These are phyloP conservation scores for Salvelinus sp. DNA, from an alignment of 2,113 vertebrate species.

Conservation along the genomic window DNA sequence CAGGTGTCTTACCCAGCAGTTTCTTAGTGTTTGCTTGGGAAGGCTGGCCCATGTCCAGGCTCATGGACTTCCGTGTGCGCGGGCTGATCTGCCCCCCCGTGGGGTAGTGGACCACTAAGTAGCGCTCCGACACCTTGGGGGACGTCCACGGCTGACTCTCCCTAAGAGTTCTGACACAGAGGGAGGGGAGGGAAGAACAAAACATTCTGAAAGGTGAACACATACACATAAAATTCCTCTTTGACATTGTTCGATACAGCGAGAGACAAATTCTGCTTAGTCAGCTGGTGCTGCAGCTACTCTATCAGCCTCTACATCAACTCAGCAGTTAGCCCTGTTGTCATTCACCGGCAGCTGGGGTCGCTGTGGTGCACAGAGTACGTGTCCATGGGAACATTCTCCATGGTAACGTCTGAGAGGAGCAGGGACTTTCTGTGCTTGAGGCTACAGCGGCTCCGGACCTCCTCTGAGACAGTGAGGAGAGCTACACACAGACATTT, in stretches of 20 bases:
- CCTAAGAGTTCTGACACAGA: constrained; percentile 76
- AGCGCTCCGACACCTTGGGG: constrained; percentile 84
- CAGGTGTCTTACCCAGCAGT: constrained; percentile 76
- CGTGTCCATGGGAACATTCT: constrained; percentile 86
- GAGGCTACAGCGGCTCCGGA: constrained; percentile 87
- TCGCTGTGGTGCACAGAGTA: constrained; percentile 81
- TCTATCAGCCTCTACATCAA: not conserved
- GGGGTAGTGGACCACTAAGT: constrained; percentile 83
- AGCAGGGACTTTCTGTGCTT: constrained; percentile 88
- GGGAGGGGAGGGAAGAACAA: constrained; percentile 14
- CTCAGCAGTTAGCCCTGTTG: not conserved
- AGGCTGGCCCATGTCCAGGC: constrained; percentile 90
- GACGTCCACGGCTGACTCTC: constrained; percentile 88
- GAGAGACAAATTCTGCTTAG: too few relatives aligned
- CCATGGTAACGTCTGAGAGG: constrained; percentile 84
- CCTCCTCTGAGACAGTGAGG: constrained; percentile 88
- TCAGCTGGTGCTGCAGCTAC: too few relatives aligned
- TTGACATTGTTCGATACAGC: too few relatives aligned
- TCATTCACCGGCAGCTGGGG: constrained; percentile 76
- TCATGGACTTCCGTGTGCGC: constrained; percentile 91
- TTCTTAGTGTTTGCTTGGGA: constrained; percentile 90
- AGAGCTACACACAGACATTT: constrained; percentile 68
- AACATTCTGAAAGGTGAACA: not conserved
- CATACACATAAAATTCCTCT: not conserved
- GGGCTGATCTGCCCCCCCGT: constrained; percentile 86